Evolutionary conservation across 2,113 vertebrate species (phyloP), one percentile per base, ranked within the genome.

Genomic region (Peromyscus californicus): DNA sequence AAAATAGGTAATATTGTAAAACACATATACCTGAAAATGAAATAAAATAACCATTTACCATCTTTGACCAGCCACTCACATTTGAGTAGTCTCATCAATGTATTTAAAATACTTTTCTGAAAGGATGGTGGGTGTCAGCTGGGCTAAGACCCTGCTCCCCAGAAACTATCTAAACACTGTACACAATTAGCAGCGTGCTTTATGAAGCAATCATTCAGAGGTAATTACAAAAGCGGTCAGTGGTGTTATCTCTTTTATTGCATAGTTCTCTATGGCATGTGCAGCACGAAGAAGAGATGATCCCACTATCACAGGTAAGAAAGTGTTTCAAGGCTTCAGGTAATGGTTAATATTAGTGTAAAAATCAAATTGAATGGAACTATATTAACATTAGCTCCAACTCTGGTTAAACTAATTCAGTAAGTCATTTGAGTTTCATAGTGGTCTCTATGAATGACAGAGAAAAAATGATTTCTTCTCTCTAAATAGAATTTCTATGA

Each of bases 221-320:
- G 39, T 21, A 75, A 24, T 2, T 36, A 39, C 45, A 54, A 36
- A 75, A 75, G 45, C 4, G 36, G 29, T 22, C 29, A 45, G 36
- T 54, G 45, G 1, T 36, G n/a, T 13, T 63, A 4, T 16, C 54
- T 65, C 0, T 21, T 82, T 54, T 54, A 72, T 57, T 61, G 31
- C 15, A 48, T 39, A 63, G 26, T 17, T 92, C 4, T 3, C 17
- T 67, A 51, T n/a, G 17, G 0, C 33, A 39, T 51, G 3, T 0
- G 36, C 8, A 11, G 12, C 22, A 36, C 26, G 26, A 4, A 17
- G 31, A 9, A 79, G 31, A 63, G 61, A 83, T 74, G 54, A 79
- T 31, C 8, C 54, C 24, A 16, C 8, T 12, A 42, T 11, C 21
- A 72, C 59, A 95, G 94, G 89, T 91, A 91, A 97, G 76, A 54